Conservation (phyloP, 1,140 invertebrate species). For the Stratiolaelaps scimitus region DNA sequence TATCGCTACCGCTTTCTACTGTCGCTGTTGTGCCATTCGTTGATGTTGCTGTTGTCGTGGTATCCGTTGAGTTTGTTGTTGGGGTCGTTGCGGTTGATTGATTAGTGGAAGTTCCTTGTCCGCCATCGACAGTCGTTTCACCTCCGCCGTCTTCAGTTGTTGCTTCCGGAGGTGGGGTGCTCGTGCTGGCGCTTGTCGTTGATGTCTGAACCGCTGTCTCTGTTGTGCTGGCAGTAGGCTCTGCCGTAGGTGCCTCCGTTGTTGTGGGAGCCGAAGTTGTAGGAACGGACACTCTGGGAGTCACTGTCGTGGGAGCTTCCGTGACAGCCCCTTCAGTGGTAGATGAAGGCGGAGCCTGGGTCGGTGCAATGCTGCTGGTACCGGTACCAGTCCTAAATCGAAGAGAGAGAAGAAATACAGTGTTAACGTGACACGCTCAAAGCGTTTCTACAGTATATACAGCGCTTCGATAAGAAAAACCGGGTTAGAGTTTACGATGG, state of each 20-base stretch:
- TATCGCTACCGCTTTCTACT: neutral
- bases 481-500: too few species aligned
- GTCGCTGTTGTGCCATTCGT: neutral
- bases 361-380: too few species aligned
- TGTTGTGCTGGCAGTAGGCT: too few species aligned
- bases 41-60: neutral
- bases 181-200: neutral
- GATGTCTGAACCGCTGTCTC: neutral
- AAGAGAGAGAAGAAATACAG: too few species aligned
- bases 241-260: neutral
- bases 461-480: too few species aligned
- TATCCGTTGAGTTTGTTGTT: neutral
- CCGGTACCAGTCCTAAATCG: too few species aligned
- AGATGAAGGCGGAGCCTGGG: neutral
- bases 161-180: too few species aligned
- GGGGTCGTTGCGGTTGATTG: neutral
- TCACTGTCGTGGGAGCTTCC: neutral
- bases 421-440: too few species aligned
- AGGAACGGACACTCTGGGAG: neutral
- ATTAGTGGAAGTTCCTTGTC: too few species aligned
- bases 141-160: too few species aligned
- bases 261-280: neutral
- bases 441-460: too few species aligned
- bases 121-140: too few species aligned
- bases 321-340: neutral